These are phyloP conservation scores for Melanotaenia trifasciata DNA, from an alignment of 2,797 vertebrate genomes.

Conservation along the genomic window DNA sequence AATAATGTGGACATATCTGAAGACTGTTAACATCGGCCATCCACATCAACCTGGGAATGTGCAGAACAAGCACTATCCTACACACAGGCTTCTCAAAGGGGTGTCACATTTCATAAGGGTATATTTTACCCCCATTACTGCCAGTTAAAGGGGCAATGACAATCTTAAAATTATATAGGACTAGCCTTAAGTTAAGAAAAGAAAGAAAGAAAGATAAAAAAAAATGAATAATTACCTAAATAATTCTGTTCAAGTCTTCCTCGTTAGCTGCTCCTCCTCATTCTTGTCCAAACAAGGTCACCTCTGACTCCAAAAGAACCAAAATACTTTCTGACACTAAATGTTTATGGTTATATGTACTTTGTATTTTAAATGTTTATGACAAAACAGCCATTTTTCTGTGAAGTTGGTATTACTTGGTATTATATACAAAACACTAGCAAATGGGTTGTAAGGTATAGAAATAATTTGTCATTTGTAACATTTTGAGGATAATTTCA, in stretches of 20 bases:
- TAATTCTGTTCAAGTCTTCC: background rate
- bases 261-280: background rate
- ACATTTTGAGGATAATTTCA: background rate
- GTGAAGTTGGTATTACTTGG: background rate
- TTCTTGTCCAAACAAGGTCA: background rate
- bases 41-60: background rate
- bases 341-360: no score
- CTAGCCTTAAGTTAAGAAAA: background rate
- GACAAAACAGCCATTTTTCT: no score
- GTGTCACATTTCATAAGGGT: background rate
- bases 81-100: background rate
- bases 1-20: conserved; percentile 8
- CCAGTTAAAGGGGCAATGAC: background rate
- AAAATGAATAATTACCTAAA: no score
- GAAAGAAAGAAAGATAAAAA: no score
- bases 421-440: background rate
- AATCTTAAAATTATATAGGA: background rate
- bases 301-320: background rate
- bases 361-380: no score
- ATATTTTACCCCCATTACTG: background rate
- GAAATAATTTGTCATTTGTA: background rate
- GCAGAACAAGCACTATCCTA: no score
- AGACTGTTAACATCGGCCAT: background rate
- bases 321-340: no score
- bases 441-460: background rate